Evolutionary conservation across 2,797 vertebrate species (phyloP).

Genomic region (Ataeniobius toweri): DNA sequence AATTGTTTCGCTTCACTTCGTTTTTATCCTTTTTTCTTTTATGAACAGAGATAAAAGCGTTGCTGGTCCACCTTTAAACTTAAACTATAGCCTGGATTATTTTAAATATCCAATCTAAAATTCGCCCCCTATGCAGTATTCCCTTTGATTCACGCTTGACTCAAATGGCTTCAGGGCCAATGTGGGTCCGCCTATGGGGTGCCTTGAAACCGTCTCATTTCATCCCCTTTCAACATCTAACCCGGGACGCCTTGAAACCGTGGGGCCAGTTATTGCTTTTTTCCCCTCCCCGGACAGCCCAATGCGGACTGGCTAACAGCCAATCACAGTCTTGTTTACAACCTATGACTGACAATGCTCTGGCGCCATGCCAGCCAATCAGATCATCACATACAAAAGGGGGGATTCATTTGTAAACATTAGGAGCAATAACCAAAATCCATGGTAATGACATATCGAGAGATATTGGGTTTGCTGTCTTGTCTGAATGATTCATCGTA

Average conservation of each 20-base stretch:
- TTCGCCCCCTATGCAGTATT: constrained; percentile 78
- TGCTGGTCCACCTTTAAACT: constrained; percentile 64
- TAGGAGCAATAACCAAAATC: constrained; percentile 65
- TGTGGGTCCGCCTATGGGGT: constrained; percentile 85
- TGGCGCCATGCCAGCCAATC: constrained; percentile 88
- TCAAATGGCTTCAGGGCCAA: constrained; percentile 87
- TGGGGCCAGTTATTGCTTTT: constrained; percentile 91
- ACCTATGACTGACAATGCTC: constrained; percentile 90
- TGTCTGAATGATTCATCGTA: constrained; percentile 38
- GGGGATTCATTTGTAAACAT: constrained; percentile 70
- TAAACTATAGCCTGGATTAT: constrained; percentile 77
- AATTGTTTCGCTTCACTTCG: constrained; percentile 47
- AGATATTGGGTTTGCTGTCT: constrained; percentile 38
- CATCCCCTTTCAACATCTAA: constrained; percentile 94
- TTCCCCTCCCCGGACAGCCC: constrained; percentile 86
- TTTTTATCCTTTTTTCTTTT: constrained; percentile 38
- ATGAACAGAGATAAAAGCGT: constrained; percentile 41
- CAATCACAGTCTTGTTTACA: constrained; percentile 99
- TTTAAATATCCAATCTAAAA: constrained; percentile 80
- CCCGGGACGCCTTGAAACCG: constrained; percentile 91
- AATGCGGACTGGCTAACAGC: constrained; percentile 94
- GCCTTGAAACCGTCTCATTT: constrained; percentile 90
- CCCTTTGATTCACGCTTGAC: constrained; percentile 91
- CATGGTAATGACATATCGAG: constrained; percentile 52
- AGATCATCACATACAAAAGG: constrained; percentile 48